Base-by-base conservation (phyloP, 2,888 invertebrate species). In the Acanthoscelides obtectus region DNA sequence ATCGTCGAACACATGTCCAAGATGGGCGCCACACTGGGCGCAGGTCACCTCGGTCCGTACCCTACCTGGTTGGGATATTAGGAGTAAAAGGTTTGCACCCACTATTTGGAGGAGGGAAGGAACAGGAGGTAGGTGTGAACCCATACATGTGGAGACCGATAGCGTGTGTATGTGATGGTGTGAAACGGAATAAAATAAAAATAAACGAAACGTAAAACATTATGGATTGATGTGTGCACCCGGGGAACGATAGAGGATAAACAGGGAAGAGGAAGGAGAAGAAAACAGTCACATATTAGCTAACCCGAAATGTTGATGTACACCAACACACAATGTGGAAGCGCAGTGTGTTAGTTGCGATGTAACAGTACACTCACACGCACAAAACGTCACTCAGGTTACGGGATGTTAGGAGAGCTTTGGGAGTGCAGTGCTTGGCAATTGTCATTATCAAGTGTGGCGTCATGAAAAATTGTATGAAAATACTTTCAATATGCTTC, bases 1-100 rank as follows among this genome's bases (percentile, higher is more conserved):
- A 86, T 99, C 98, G 84, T 95, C 94, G 87, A 99, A 99, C 73
- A 98, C 96, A 85, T 99, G 98, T 71, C 99, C 98, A 86, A 99
- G 91, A 86, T 99, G 98, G 76, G 97, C 93, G 77, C 93, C 92
- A 87, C 98, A 98, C 86, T 93, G 91, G 80, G 95, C 91, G 88
- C 98, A 98, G 83, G 94, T 92, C 85, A 99, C 98, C 89, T 99
- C 99, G 79, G 96, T 97, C 87, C 98, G 92, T 83, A 94, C 91
- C 91, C 96, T 92, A 89, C 96, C 97, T 93, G 96, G 95, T 89
- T 95, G 94, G 89, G 93, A 90, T 89, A 94, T 92, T 89, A 95
- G 92, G 91, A 96, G 93, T 91, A 97, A 93, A 90, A 97, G 93
- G 93, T 97, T 97, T 88, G 93, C 94, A 87, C 97, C 96, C 88